These are phyloP conservation scores for Campoletis sonorensis DNA, from an alignment of 1,140 invertebrate species.

Conservation along the genomic window DNA sequence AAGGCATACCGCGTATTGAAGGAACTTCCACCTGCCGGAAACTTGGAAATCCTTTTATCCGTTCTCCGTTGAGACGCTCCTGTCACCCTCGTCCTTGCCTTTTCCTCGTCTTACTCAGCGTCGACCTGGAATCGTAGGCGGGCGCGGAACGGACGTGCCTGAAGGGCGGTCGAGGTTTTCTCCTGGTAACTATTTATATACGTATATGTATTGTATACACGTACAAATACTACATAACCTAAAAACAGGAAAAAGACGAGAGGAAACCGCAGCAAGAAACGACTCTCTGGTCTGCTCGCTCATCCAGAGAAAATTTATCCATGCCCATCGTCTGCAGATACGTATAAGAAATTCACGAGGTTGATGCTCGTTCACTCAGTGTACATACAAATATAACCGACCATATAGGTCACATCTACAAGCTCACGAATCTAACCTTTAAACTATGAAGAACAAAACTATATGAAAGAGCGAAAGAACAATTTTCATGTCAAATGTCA, in stretches of 20 bases:
- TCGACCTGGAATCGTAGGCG: background rate
- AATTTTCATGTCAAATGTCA: too few relatives aligned
- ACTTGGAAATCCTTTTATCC: conserved; percentile 59
- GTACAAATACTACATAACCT: conserved; percentile 12
- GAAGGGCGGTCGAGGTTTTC: conserved; percentile 41
- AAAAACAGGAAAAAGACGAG: background rate
- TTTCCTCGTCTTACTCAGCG: conserved; percentile 8
- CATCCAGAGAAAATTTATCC: too few relatives aligned
- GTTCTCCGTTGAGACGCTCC: conserved; percentile 41
- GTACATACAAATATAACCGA: too few relatives aligned
- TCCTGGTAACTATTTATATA: conserved; percentile 25
- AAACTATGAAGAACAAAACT: too few relatives aligned
- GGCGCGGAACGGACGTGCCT: conserved; percentile 43
- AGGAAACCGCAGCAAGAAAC: background rate
- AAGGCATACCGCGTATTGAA: conserved; percentile 44
- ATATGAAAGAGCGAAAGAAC: too few relatives aligned
- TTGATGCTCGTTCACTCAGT: too few relatives aligned
- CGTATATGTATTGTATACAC: background rate
- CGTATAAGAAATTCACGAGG: too few relatives aligned
- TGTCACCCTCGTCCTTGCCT: background rate
- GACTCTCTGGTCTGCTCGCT: too few relatives aligned
- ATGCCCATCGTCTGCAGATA: too few relatives aligned
- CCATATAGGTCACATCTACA: too few relatives aligned
- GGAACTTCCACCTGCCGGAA: conserved; percentile 49
- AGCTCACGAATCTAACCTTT: too few relatives aligned